phyloP scores from a whole-genome alignment of 2,797 vertebrate genomes.

The Cryptoprocta ferox region DNA sequence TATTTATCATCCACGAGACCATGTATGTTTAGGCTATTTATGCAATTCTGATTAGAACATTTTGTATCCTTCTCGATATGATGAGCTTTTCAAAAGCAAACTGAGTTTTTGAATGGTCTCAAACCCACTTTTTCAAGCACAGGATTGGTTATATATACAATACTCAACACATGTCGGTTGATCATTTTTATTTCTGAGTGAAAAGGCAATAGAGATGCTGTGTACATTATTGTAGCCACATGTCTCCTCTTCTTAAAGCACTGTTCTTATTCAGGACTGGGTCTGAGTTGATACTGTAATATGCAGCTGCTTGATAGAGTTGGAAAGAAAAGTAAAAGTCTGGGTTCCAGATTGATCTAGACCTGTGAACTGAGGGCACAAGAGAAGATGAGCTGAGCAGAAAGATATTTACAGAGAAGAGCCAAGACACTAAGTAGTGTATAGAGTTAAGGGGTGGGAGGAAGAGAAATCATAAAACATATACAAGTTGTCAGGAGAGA shows the following conservation, averaged over 20 bases:
- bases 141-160: not conserved
- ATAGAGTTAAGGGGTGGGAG: not conserved
- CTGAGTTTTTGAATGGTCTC: constrained; percentile 23
- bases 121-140: not conserved
- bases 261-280: not conserved
- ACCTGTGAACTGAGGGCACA: not conserved
- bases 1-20: not conserved
- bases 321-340: not conserved
- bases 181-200: not conserved
- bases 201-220: not conserved
- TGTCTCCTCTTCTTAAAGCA: not conserved
- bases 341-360: not conserved
- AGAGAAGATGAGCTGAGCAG: not conserved
- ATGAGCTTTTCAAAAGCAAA: constrained; percentile 22
- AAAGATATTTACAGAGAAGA: constrained; percentile 15
- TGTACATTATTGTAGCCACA: not conserved
- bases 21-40: not conserved
- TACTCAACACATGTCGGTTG: not conserved
- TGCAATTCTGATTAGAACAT: constrained; percentile 37
- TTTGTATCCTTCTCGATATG: not conserved
- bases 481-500: not conserved
- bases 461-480: not conserved
- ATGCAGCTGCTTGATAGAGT: not conserved
- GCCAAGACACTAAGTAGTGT: not conserved
- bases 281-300: not conserved